These are phyloP conservation scores for Ochotona curzoniae DNA, from an alignment of 2,113 vertebrate species.

Conservation along the genomic window DNA sequence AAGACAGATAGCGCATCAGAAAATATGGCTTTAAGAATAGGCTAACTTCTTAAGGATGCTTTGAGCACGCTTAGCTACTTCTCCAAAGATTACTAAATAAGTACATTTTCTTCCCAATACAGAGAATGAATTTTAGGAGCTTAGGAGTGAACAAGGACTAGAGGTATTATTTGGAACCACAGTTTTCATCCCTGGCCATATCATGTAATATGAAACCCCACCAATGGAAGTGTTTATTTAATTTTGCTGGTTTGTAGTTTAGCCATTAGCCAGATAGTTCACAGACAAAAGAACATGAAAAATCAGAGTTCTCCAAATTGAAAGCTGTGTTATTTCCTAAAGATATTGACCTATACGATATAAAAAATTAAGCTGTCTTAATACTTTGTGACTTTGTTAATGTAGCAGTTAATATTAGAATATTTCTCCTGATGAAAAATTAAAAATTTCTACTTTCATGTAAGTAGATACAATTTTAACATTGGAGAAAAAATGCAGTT, in stretches of 20 bases:
- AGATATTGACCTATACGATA: not conserved
- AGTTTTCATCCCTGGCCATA: not conserved
- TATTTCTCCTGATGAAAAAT: not conserved
- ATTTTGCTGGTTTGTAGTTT: not conserved
- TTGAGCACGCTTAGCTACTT: not conserved
- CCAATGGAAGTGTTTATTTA: not conserved
- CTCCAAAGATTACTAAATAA: not conserved
- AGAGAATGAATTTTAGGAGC: not conserved
- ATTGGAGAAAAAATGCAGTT: not conserved
- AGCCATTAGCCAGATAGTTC: not conserved
- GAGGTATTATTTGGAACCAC: not conserved
- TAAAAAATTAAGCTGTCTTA: not conserved
- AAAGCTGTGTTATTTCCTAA: not conserved
- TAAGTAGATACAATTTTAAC: not conserved
- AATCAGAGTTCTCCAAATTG: not conserved
- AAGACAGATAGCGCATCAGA: not conserved
- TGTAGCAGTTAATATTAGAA: not conserved
- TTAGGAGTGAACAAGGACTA: not conserved
- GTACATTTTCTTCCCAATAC: not conserved
- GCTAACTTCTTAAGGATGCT: not conserved
- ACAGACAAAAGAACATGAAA: not conserved
- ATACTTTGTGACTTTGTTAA: not conserved
- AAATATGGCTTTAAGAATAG: not conserved
- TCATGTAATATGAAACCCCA: fast-evolving
- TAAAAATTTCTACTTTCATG: not conserved